A percentile compares a stretch with the other conserved stretches of the same genome.
Conservation (phyloP, 2,113 vertebrate species). For the Corythaixoides concolor region DNA sequence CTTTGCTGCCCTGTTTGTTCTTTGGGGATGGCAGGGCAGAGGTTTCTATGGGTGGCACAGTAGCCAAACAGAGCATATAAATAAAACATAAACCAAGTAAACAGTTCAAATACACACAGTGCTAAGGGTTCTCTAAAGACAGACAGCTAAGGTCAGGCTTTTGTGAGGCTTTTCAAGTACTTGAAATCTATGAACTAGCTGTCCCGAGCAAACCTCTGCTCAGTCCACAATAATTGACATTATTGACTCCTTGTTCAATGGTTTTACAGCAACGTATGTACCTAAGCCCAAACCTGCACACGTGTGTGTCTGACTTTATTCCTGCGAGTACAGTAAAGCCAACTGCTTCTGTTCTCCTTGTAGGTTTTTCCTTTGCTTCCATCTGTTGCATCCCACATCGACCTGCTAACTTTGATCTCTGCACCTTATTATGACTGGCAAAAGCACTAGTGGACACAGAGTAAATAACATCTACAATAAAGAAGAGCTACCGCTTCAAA, state of each 20-base stretch:
- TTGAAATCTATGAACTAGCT: not conserved
- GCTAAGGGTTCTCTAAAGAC: not conserved
- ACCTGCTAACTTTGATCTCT: not conserved
- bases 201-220: not conserved
- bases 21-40: not conserved
- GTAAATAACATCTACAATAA: not conserved
- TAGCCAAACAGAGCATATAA: not conserved
- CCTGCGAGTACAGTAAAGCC: not conserved
- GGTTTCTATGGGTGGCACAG: not conserved
- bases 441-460: not conserved
- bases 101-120: not conserved
- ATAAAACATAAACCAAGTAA: not conserved
- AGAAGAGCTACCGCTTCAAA: not conserved
- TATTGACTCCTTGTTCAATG: not conserved
- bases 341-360: not conserved
- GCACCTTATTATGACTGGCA: not conserved
- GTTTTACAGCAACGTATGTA: not conserved
- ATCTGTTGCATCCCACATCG: not conserved
- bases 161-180: not conserved
- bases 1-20: not conserved
- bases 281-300: too few relatives aligned
- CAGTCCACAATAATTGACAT: not conserved
- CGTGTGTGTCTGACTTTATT: rapidly evolving
- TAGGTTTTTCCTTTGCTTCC: not conserved
- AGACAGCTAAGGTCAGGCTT: not conserved